These are phyloP conservation scores for Phodopus roborovskii DNA, from an alignment of 2,113 vertebrate species.

Conservation along the genomic window DNA sequence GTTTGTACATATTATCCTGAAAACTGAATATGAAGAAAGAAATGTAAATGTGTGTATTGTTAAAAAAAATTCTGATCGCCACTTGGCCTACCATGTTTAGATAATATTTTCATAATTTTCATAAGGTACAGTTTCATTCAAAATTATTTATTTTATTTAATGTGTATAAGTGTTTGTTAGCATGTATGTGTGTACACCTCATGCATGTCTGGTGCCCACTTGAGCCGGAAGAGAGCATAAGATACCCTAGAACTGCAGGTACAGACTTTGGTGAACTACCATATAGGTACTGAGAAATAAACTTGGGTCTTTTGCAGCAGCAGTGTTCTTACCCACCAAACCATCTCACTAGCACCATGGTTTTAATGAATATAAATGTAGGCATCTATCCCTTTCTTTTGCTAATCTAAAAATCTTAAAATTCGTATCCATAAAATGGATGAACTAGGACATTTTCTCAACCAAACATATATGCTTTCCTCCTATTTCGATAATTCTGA, in stretches of 20 bases:
- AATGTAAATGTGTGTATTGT: neutral
- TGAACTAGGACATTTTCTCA: slow-evolving; percentile 23
- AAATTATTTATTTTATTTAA: neutral
- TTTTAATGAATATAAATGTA: slow-evolving; percentile 5
- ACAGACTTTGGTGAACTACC: neutral
- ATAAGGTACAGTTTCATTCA: neutral
- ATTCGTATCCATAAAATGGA: neutral
- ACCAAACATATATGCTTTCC: neutral
- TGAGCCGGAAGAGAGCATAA: neutral
- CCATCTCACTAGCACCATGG: neutral
- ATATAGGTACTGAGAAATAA: neutral
- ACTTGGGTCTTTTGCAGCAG: neutral
- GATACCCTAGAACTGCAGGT: neutral
- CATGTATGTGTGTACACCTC: neutral
- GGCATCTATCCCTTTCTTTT: neutral
- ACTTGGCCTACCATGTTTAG: neutral
- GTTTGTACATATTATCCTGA: neutral
- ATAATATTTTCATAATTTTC: slow-evolving; percentile 32
- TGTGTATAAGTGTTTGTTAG: neutral
- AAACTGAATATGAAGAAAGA: slow-evolving; percentile 20
- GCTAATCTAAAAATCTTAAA: slow-evolving; percentile 12
- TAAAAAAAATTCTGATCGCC: neutral
- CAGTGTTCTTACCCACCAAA: neutral
- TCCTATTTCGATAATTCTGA: neutral
- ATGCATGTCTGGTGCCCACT: neutral